A percentile compares a stretch with the other conserved stretches of the same genome.
These are phyloP conservation scores for Axea sp. DNA, from an alignment of 2,888 invertebrate genomes.

Conservation along the genomic window DNA sequence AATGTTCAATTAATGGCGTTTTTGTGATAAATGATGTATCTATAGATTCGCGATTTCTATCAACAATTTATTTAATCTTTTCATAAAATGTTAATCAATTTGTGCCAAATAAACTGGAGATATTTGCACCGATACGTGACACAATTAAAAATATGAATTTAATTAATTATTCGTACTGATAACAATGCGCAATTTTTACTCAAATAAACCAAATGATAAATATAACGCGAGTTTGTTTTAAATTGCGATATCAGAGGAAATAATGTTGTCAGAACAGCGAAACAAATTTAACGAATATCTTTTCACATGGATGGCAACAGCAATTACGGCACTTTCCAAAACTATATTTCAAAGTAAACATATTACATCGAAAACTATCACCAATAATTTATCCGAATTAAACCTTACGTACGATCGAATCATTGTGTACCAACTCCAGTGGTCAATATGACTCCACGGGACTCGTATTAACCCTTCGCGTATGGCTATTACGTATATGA, in stretches of 20 bases:
- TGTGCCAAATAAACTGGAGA: slow-evolving; percentile 3
- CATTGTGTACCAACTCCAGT: slow-evolving; percentile 37
- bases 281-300: slow-evolving; percentile 18
- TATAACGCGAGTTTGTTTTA: neutral
- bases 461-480: slow-evolving; percentile 45
- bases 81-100: neutral
- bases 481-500: slow-evolving; percentile 40
- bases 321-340: slow-evolving; percentile 12
- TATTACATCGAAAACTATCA: slow-evolving; percentile 31
- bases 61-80: too few relatives aligned
- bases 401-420: slow-evolving; percentile 40
- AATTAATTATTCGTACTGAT: too few relatives aligned
- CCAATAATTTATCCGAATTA: slow-evolving; percentile 43
- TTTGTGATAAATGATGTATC: slow-evolving; percentile 2
- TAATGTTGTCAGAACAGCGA: slow-evolving; percentile 16
- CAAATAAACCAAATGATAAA: too few relatives aligned
- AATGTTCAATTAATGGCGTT: too few relatives aligned
- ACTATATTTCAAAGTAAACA: slow-evolving; percentile 16
- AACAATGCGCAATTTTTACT: too few relatives aligned
- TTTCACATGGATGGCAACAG: slow-evolving; percentile 1
- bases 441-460: slow-evolving; percentile 25
- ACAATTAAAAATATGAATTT: too few relatives aligned
- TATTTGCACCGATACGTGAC: too few relatives aligned
- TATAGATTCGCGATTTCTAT: neutral
- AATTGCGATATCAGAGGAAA: too few relatives aligned